phyloP scores from a whole-genome alignment of 1,140 invertebrate species.

The Drosophila simulans region DNA sequence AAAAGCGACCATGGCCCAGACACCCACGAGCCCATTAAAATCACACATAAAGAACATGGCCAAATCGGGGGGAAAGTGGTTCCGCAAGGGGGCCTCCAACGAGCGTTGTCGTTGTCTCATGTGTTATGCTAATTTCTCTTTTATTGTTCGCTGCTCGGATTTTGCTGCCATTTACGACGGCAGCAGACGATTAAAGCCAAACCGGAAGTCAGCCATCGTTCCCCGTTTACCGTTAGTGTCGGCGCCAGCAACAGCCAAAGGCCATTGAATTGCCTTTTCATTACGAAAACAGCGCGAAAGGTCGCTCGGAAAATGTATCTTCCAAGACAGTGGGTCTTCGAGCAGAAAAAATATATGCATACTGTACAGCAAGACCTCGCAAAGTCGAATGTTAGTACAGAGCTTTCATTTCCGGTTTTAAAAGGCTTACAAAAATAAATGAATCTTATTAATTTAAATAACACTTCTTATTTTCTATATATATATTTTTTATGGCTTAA shows the following conservation, averaged over 20 bases:
- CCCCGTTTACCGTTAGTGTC: constrained; percentile 62
- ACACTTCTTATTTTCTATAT: background rate
- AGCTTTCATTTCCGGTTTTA: too few relatives aligned
- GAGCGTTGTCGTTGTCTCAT: constrained; percentile 33
- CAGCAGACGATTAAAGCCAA: constrained; percentile 50
- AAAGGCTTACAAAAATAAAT: background rate
- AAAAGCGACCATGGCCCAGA: constrained; percentile 45
- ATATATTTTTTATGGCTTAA: background rate
- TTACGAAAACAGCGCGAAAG: constrained; percentile 37
- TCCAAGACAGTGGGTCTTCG: background rate
- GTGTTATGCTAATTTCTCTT: constrained; percentile 77
- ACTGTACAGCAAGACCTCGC: background rate
- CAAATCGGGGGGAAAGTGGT: background rate
- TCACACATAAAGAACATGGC: constrained; percentile 36
- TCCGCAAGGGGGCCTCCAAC: background rate
- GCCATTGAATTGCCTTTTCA: constrained; percentile 79
- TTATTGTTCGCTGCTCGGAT: constrained; percentile 59
- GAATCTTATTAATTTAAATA: background rate
- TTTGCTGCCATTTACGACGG: constrained; percentile 40
- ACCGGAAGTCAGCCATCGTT: constrained; percentile 55
- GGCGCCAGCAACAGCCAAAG: constrained; percentile 59
- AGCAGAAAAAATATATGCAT: constrained; percentile 1
- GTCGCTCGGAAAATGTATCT: constrained; percentile 32
- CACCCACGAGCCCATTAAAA: constrained; percentile 75
- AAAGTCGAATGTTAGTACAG: too few relatives aligned